Base-by-base conservation (phyloP, 2,888 invertebrate species). In the Archaeoteleia sp. region DNA sequence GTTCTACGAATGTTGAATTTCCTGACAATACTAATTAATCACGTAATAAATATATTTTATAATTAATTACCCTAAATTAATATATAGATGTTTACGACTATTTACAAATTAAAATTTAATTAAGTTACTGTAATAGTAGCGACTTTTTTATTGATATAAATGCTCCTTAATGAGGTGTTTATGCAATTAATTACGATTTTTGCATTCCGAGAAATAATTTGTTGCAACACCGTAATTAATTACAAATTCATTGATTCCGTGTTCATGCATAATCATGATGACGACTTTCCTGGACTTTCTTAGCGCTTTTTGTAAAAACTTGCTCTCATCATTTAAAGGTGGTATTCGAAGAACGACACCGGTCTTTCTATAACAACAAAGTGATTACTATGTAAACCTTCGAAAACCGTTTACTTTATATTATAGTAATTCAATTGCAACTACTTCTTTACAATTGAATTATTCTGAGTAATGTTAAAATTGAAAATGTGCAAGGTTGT, bases 191-290 rank as follows among this genome's bases (percentile, higher is more conserved):
- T 46, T 57, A 46, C 37, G 39, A 55, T 20, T 57, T 54, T 57
- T 30, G 46, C 17, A 55, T 55, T 55, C 25, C 12, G 12, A 55
- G 20, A 37, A 37, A 34, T 17, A 45, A 34, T 55, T 45, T 46
- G 48, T 57, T 48, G 29, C 32, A 32, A 42, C 15, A 9, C 15
- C 6, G 48, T 27, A 58, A 49, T 58, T 58, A 58, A 58, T 58
- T 58, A 58, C 20, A 25, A 29, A 51, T 51, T 43, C 35, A 60
- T 51, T 51, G 60, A 51, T 60, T 60, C 43, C 42, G 40, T 25
- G 29, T 37, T 49, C 37, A 60, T 51, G 35, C 30, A 37, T 60
- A 60, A 49, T 60, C 51, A 60, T 51, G 51, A 29, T 37, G 43
- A 27, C 34, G 5, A 43, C 60, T 60, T 51, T 60, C 43, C 34